Evolutionary conservation across 1,140 invertebrate species (phyloP), one percentile per base, ranked within the genome.

Genomic region (Platyura marginata): DNA sequence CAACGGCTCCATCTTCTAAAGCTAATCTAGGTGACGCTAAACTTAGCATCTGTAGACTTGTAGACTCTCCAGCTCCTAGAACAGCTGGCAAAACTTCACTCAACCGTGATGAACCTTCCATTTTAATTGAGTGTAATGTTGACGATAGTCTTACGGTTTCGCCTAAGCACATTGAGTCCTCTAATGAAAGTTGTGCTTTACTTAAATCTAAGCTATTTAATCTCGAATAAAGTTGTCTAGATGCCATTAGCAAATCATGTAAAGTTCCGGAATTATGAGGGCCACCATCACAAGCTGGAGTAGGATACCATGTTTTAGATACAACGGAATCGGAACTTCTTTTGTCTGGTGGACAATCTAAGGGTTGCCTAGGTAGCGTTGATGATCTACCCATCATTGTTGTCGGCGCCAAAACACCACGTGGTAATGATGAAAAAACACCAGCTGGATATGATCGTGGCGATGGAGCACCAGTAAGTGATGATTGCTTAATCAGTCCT

Each of bases 101-200:
- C 13, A 59, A 53, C 6, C 52, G 63, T 44, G 68, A 65, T 2
- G 63, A 61, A 2, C 68, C 67, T 43, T 70, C 69, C 43, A 71
- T 60, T 37, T 67, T 61, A 2, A 72, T 48, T 9, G 69, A 67
- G 25, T 69, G 65, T 44, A 72, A 56, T 46, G 64, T 64, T 8
- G 55, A 54, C 2, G 66, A 66, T 22, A 62, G 58, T 35, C 69
- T 53, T 32, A 72, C 59, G 9, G 67, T 70, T 48, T 71, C 69
- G 10, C 69, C 69, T 13, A 71, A 53, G 48, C 69, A 72, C 37
- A 68, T 63, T 18, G 69, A 62, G 47, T 72, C 69, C 44, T 70
- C 63, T 54, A 49, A 61, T 49, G 40, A 66, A 55, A 58, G 57
- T 29, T 48, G 47, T 13, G 47, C 68, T 47, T 69, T 70, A 32